Evolutionary conservation across 2,113 vertebrate species (phyloP).

Genomic region (Salvelinus fontinalis): DNA sequence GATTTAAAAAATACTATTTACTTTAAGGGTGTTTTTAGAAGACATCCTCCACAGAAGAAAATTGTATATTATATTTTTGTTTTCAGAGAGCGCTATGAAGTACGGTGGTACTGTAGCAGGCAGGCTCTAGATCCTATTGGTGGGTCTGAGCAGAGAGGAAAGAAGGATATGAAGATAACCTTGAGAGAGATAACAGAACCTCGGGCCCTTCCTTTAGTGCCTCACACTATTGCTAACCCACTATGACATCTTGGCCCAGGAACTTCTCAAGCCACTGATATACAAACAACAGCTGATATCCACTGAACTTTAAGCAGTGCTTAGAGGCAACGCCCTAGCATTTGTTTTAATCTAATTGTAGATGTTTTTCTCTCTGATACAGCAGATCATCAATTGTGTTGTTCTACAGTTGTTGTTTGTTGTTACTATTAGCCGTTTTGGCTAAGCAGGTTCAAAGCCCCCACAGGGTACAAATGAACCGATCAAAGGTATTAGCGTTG

Average conservation of each 20-base stretch:
- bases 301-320: slow-evolving; percentile 52
- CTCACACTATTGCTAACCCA: slow-evolving; percentile 62
- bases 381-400: neutral
- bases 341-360: slow-evolving; percentile 28
- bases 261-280: slow-evolving; percentile 51
- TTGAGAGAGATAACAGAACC: slow-evolving; percentile 63
- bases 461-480: slow-evolving; percentile 56
- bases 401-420: slow-evolving; percentile 38
- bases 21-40: slow-evolving; percentile 16
- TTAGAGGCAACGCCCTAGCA: slow-evolving; percentile 28
- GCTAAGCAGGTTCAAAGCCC: slow-evolving; percentile 43
- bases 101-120: slow-evolving; percentile 24
- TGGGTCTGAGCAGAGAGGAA: slow-evolving; percentile 30
- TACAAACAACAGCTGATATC: slow-evolving; percentile 51
- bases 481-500: slow-evolving; percentile 63
- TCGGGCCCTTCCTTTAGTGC: slow-evolving; percentile 49
- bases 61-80: slow-evolving; percentile 22
- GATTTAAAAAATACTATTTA: slow-evolving; percentile 24
- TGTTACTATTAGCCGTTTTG: slow-evolving; percentile 41
- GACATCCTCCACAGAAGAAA: slow-evolving; percentile 4
- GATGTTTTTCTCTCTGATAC: slow-evolving; percentile 8
- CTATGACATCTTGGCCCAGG: slow-evolving; percentile 66
- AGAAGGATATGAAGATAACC: slow-evolving; percentile 67
- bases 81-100: neutral
- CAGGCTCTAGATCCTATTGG: slow-evolving; percentile 48